These are phyloP conservation scores for Acinonyx jubatus DNA, from an alignment of 2,113 vertebrate genomes.

Conservation along the genomic window DNA sequence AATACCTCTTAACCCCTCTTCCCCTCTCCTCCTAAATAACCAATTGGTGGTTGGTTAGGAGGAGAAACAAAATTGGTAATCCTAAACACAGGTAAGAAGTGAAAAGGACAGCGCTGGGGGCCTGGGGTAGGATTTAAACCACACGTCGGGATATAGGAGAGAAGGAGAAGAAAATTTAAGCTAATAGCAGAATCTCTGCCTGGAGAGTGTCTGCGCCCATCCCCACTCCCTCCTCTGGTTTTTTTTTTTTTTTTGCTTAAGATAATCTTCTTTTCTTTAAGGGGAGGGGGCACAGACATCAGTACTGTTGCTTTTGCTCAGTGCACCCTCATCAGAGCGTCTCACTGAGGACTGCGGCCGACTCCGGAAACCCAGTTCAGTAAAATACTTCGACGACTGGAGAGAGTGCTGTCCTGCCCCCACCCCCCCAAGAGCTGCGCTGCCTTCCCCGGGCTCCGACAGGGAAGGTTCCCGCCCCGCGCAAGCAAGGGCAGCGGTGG, in stretches of 20 bases:
- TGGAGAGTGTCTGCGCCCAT: neutral
- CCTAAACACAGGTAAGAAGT: neutral
- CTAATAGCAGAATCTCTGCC: neutral
- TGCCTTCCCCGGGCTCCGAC: neutral
- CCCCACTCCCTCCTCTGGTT: neutral
- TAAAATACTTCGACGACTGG: neutral
- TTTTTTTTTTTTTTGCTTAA: neutral
- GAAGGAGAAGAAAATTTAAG: neutral
- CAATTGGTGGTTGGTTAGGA: neutral
- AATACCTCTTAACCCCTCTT: neutral
- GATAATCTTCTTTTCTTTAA: neutral
- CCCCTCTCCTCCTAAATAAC: neutral
- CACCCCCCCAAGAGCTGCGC: fast-evolving
- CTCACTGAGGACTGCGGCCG: neutral
- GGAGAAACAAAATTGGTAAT: neutral
- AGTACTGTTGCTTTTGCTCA: neutral
- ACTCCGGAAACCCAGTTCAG: neutral
- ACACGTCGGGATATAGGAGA: neutral
- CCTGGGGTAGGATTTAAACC: neutral
- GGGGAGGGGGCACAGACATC: neutral
- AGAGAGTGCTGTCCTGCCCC: too few relatives aligned
- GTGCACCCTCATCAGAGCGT: neutral
- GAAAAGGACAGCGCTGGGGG: neutral
- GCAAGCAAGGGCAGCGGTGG: neutral
- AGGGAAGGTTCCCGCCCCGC: neutral